A percentile compares a stretch with the other conserved stretches of the same genome.
These are phyloP conservation scores for Acronicta aceris DNA, from an alignment of 2,888 invertebrate species.

Conservation along the genomic window DNA sequence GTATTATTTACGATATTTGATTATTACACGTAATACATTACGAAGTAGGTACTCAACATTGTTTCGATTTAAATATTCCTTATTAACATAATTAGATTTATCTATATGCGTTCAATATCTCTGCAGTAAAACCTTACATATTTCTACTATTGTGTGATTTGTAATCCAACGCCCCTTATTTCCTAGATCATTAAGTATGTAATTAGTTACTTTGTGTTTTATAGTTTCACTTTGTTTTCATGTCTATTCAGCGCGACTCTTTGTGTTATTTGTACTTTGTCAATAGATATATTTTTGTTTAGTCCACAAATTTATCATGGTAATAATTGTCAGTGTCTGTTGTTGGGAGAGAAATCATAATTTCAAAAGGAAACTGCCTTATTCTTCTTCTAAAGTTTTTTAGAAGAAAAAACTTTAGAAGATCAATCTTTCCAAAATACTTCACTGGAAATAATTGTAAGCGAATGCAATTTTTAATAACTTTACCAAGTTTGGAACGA, in stretches of 20 bases:
- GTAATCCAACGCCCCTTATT: conserved; percentile 25
- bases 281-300: conserved; percentile 1
- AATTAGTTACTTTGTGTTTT: conserved; percentile 32
- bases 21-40: conserved; percentile 5
- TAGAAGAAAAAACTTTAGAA: too few relatives aligned
- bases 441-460: too few relatives aligned
- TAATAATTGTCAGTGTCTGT: neutral
- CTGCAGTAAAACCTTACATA: conserved; percentile 13
- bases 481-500: too few relatives aligned
- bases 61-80: conserved; percentile 30
- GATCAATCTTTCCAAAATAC: too few relatives aligned
- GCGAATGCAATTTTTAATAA: too few relatives aligned
- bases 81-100: conserved; percentile 3
- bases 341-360: neutral
- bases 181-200: conserved; percentile 29
- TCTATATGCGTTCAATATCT: conserved; percentile 16
- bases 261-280: conserved; percentile 7
- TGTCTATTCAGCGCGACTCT: conserved; percentile 15
- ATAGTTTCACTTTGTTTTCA: conserved; percentile 33
- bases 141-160: conserved; percentile 34
- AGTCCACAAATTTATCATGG: neutral
- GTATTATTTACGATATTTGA: neutral
- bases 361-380: too few relatives aligned
- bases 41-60: neutral
- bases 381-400: too few relatives aligned